Conservation (phyloP, 2,888 invertebrate genomes). For the Euproctis similis region DNA sequence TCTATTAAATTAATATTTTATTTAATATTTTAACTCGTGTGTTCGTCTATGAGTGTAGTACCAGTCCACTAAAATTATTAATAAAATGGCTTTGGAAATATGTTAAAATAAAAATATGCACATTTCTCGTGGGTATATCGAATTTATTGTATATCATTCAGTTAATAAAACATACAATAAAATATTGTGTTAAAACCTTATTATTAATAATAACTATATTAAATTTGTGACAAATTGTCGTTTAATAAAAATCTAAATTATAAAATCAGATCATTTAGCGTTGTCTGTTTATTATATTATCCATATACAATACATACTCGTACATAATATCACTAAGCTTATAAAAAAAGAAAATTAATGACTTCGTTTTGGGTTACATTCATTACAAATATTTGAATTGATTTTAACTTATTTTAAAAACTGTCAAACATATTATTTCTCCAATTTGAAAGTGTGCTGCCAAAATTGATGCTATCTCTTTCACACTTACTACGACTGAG, state of each 20-base stretch:
- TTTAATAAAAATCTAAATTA: constrained; percentile 36
- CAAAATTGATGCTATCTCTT: constrained; percentile 28
- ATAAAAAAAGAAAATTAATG: constrained; percentile 29
- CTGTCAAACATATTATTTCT: constrained; percentile 5
- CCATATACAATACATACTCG: too few species aligned
- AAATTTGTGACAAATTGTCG: constrained; percentile 31
- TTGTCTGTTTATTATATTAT: constrained; percentile 29
- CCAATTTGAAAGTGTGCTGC: constrained; percentile 16
- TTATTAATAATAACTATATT: constrained; percentile 21
- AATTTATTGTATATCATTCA: constrained; percentile 59
- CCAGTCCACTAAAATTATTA: too few species aligned
- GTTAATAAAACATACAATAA: constrained; percentile 62
- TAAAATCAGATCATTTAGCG: constrained; percentile 53
- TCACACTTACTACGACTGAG: constrained; percentile 39
- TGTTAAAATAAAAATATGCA: too few species aligned
- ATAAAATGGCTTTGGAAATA: constrained; percentile 13
- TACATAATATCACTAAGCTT: too few species aligned
- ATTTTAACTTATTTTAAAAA: constrained; percentile 2
- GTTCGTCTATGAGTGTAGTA: too few species aligned
- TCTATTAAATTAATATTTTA: too few species aligned
- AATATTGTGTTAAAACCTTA: constrained; percentile 53
- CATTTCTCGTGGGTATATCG: constrained; percentile 39
- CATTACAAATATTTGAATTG: constrained; percentile 13
- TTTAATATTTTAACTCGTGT: too few species aligned
- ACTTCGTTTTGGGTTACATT: constrained; percentile 32